Base-by-base conservation (phyloP, 2,888 invertebrate genomes). In the Drosophila prolongata region DNA sequence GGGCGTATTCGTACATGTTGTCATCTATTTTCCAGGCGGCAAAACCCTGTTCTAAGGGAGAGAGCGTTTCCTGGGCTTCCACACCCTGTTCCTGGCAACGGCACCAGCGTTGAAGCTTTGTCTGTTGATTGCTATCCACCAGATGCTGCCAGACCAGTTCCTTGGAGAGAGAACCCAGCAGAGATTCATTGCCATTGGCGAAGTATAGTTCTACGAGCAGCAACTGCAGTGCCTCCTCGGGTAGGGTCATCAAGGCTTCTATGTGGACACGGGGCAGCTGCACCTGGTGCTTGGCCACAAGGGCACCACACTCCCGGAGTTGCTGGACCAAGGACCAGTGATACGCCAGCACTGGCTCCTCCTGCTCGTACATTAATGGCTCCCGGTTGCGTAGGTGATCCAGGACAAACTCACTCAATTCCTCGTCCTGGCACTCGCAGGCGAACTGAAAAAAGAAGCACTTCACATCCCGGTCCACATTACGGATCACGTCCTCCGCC, bases 341-440 rank as follows among this genome's bases (percentile, higher is more conserved):
- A n/a, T 90, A 90, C 10, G 90, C 79, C 16, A 91, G 73, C 10
- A 90, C 79, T 0, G 76, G 69, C 55, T 87, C 79, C 42, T 90
- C 87, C 14, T 85, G 71, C 14, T 89, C 90, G 38, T 87, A 92
- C 10, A 78, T 75, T 9, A 79, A 61, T 16, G 93, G 92, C 10
- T 92, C 91, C 35, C 93, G 92, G 71, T 94, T 94, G 46, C 93
- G 93, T 65, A 96, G 91, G 88, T 96, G 94, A 54, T 94, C 94
- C 16, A 95, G 94, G 75, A 96, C 93, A 78, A 95, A 95, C 79
- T 95, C 94, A 80, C 95, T 93, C 53, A 95, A 92, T 35, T 91
- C 91, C n/a, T 76, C 79, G 70, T 94, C 93, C 72, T 95, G 93
- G 42, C 95, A 95, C 52, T 94, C 94, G 73, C 93, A 90, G 14